These are phyloP conservation scores for Phengaris alcon DNA, from an alignment of 2,888 invertebrate genomes.

Conservation along the genomic window DNA sequence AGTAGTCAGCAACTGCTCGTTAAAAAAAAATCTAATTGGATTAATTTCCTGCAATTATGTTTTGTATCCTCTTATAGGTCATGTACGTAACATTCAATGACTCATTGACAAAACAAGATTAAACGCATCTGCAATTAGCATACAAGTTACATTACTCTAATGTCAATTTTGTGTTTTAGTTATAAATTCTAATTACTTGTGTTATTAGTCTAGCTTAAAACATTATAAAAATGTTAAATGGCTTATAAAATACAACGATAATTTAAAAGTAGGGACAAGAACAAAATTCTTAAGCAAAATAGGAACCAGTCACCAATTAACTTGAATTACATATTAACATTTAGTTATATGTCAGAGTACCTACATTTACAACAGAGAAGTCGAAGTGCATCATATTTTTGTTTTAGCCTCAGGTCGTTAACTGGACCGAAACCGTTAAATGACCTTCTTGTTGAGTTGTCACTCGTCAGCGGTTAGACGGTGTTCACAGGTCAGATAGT, in stretches of 20 bases:
- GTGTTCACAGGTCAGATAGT: background rate
- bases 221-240: background rate
- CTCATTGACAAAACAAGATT: background rate
- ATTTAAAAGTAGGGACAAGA: background rate
- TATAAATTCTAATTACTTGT: too few species aligned
- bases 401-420: conserved; percentile 14
- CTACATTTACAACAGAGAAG: background rate
- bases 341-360: background rate
- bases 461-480: background rate
- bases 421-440: conserved; percentile 13
- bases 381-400: background rate
- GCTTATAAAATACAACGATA: background rate
- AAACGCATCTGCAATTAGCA: background rate
- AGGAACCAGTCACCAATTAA: background rate
- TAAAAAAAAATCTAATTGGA: background rate
- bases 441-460: background rate
- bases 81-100: background rate
- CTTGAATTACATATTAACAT: background rate
- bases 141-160: background rate
- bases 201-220: background rate
- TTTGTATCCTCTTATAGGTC: background rate
- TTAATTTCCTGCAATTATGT: conserved; percentile 5
- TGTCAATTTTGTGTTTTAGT: background rate
- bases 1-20: too few species aligned
- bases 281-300: background rate